Evolutionary conservation across 2,797 vertebrate species (phyloP).

Genomic region (Glossophaga mutica): DNA sequence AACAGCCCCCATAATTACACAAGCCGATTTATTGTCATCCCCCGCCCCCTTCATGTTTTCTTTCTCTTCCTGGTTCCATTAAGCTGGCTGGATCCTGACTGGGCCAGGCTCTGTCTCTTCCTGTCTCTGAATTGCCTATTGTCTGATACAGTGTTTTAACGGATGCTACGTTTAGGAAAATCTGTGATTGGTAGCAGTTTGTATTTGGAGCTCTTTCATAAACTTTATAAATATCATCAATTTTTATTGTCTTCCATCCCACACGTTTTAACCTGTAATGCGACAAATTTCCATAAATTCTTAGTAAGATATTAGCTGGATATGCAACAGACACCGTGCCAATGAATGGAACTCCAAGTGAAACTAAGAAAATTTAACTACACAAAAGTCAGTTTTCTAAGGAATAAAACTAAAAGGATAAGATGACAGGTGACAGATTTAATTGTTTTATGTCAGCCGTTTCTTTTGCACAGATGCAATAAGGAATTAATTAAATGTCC

Average conservation of each 20-base stretch:
- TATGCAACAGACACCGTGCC: not conserved
- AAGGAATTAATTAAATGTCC: conserved; percentile 31
- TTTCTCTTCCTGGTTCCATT: not conserved
- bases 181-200: not conserved
- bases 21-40: not conserved
- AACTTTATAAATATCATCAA: not conserved
- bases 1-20: not conserved
- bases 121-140: not conserved
- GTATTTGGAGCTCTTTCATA: not conserved
- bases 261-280: not conserved
- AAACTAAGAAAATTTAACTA: not conserved
- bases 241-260: not conserved
- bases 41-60: no score
- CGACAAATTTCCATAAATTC: not conserved
- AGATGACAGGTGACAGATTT: not conserved
- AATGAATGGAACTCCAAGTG: not conserved
- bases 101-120: not conserved
- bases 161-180: not conserved
- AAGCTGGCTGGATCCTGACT: not conserved
- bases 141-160: not conserved
- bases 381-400: not conserved
- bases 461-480: not conserved
- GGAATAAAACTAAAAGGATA: not conserved
- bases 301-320: not conserved
- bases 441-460: not conserved